Evolutionary conservation across 2,113 vertebrate genomes (phyloP).

Genomic region (Nothoprocta pentlandii): DNA sequence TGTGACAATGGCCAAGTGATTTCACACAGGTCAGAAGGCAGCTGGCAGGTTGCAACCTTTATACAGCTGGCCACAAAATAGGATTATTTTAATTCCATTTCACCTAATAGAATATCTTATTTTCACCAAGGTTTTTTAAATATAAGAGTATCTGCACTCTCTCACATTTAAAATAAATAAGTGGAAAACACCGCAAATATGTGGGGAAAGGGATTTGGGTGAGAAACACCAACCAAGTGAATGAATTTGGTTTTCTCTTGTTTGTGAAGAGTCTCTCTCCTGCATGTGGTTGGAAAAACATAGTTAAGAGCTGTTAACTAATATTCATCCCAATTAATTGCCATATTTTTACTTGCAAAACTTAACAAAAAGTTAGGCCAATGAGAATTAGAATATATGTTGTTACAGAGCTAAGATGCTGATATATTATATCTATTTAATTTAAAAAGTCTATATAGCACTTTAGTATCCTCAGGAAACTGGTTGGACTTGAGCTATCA

Average conservation of each 20-base stretch:
- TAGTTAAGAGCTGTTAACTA: not conserved
- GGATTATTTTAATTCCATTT: not conserved
- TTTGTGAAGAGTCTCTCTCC: not conserved
- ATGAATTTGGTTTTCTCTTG: not conserved
- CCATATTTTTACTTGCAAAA: not conserved
- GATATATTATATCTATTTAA: not conserved
- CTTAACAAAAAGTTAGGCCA: not conserved
- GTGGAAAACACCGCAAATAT: not conserved
- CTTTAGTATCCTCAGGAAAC: not conserved
- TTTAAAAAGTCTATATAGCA: not conserved
- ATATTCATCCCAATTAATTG: not conserved
- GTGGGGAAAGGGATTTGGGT: rapidly evolving
- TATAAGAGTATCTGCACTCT: not conserved
- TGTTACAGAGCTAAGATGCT: not conserved
- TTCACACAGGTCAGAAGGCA: not conserved
- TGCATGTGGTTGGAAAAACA: not conserved
- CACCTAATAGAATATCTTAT: not conserved
- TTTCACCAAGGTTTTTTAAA: not conserved
- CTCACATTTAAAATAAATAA: not conserved
- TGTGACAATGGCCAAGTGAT: not conserved
- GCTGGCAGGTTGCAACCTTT: not conserved
- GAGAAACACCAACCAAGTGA: not conserved
- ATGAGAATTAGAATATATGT: not conserved
- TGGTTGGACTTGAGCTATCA: not conserved
- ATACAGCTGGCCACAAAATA: not conserved